Conservation (phyloP, 2,113 vertebrate genomes). For the Tragelaphus strepsiceros region DNA sequence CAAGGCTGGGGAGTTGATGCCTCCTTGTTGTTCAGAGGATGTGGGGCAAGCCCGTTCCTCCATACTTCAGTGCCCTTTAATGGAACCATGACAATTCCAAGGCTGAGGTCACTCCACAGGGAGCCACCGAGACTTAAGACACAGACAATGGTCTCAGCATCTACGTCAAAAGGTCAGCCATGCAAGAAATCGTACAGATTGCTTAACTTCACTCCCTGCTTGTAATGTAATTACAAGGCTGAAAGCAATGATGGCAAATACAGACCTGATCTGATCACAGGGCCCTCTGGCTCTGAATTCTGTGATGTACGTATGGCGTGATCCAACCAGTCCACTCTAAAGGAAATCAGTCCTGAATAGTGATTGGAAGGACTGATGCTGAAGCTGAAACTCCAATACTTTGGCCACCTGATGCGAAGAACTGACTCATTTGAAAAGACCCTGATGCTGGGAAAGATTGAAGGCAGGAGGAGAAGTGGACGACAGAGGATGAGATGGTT, state of each 20-base stretch:
- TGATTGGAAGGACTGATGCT: neutral
- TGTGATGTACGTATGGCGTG: accelerated
- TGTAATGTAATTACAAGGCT: neutral
- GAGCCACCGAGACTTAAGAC: neutral
- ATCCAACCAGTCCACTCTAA: neutral
- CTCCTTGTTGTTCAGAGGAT: neutral
- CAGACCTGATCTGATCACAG: neutral
- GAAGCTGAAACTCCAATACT: neutral
- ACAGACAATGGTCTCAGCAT: neutral
- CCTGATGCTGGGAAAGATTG: neutral
- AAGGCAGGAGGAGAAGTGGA: accelerated
- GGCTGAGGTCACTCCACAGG: neutral
- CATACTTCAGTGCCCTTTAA: neutral
- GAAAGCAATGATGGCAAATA: neutral
- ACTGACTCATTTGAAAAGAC: neutral
- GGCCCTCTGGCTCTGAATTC: neutral
- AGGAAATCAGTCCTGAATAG: neutral
- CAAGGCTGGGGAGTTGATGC: neutral
- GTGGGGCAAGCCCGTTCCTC: neutral
- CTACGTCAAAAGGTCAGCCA: neutral
- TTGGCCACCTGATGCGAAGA: neutral
- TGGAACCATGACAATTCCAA: neutral
- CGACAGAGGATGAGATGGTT: neutral
- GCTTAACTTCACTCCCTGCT: neutral
- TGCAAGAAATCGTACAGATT: neutral